Conservation (phyloP, 2,888 invertebrate species). For the Cephus pulcher region DNA sequence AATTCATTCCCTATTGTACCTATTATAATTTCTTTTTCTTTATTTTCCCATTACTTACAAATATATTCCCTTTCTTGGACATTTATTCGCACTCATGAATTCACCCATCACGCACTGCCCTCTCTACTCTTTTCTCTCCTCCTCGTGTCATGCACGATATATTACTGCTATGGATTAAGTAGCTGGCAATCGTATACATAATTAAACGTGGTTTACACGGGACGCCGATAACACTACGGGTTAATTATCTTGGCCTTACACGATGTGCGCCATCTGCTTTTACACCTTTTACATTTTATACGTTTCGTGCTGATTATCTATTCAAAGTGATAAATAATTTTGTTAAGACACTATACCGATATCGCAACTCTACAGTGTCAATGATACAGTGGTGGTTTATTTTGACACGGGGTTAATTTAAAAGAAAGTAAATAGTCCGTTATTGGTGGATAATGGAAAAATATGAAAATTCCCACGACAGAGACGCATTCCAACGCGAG, state of each 20-base stretch:
- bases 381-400: neutral
- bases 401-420: neutral
- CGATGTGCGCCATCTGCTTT: neutral
- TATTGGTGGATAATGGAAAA: neutral
- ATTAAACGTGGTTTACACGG: conserved; percentile 40
- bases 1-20: neutral
- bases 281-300: neutral
- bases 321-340: neutral
- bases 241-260: conserved; percentile 16
- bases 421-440: neutral
- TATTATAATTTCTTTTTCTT: neutral
- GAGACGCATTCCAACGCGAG: neutral
- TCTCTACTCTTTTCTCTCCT: neutral
- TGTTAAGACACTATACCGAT: neutral
- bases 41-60: neutral
- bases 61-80: neutral
- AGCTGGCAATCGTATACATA: conserved; percentile 30
- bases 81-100: neutral
- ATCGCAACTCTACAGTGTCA: neutral
- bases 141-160: neutral
- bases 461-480: neutral
- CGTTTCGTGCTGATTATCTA: conserved; percentile 32
- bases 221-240: conserved; percentile 39
- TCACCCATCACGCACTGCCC: neutral
- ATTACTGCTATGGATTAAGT: conserved; percentile 2